These are phyloP conservation scores for Muscicapa adusta DNA, from an alignment of 2,113 vertebrate species.

Conservation along the genomic window DNA sequence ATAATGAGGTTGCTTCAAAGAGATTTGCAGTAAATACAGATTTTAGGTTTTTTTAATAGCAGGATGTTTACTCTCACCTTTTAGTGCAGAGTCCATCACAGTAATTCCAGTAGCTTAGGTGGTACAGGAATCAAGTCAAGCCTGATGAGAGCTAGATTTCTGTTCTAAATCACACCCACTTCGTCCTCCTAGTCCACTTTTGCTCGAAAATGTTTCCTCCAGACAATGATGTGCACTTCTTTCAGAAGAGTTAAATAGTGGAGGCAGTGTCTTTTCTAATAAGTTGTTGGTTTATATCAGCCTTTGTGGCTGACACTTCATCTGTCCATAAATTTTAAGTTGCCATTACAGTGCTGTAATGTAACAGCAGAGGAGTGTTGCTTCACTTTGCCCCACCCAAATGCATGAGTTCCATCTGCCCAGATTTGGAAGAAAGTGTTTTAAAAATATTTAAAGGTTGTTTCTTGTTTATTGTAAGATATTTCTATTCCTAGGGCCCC, in stretches of 20 bases:
- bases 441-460: neutral
- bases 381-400: neutral
- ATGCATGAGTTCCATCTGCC: neutral
- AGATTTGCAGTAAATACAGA: neutral
- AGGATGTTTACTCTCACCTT: neutral
- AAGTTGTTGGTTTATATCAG: neutral
- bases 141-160: neutral
- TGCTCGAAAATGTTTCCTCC: neutral
- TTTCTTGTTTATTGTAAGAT: neutral
- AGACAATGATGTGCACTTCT: neutral
- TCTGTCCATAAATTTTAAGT: neutral
- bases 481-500: neutral
- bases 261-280: neutral
- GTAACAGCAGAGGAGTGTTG: neutral
- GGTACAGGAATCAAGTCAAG: neutral
- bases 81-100: neutral
- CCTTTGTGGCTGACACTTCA: neutral
- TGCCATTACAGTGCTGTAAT: neutral
- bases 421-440: neutral
- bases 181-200: neutral
- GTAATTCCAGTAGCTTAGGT: neutral
- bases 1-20: neutral
- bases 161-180: neutral
- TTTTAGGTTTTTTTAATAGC: neutral
- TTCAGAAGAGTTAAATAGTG: neutral